Percentiles rank a stretch among this genome's conserved stretches.
phyloP scores from a whole-genome alignment of 1,140 invertebrate species.

The Oedothorax gibbosus region DNA sequence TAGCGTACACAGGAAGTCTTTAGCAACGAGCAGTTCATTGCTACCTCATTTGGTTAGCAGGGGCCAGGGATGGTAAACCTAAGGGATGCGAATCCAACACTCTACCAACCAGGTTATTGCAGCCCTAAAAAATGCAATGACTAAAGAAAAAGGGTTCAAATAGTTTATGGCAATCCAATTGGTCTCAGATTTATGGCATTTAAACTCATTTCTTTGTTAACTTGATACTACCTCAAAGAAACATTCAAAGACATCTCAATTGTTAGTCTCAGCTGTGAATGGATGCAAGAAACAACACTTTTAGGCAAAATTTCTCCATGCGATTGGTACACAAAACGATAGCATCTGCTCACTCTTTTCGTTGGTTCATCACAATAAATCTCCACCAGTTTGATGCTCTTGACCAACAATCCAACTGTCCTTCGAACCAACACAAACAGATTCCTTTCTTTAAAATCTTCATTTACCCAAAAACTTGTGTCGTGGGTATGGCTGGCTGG shows the following conservation, averaged over 20 bases:
- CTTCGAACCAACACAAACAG: background rate
- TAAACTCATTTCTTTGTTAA: too few relatives aligned
- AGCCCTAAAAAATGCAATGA: too few relatives aligned
- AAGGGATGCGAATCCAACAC: too few relatives aligned
- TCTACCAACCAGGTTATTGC: too few relatives aligned
- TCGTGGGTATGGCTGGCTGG: background rate
- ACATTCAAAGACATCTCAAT: background rate
- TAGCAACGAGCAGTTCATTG: too few relatives aligned
- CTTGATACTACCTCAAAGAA: background rate
- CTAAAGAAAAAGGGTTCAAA: too few relatives aligned
- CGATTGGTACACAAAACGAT: slow-evolving; percentile 18
- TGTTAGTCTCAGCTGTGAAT: background rate
- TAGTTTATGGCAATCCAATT: too few relatives aligned
- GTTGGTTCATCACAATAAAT: background rate
- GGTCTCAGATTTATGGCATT: too few relatives aligned
- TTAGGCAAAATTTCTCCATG: background rate
- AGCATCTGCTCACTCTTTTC: slow-evolving; percentile 10
- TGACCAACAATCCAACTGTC: background rate
- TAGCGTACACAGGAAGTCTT: too few relatives aligned
- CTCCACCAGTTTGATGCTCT: slow-evolving; percentile 1
- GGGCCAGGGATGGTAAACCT: too few relatives aligned
- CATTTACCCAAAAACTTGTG: slow-evolving; percentile 1
- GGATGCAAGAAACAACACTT: background rate
- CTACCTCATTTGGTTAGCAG: too few relatives aligned
- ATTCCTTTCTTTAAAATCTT: background rate